A percentile compares a stretch with the other conserved stretches of the same genome.
Evolutionary conservation across 2,113 vertebrate genomes (phyloP).

Genomic region (Myotis davidii): DNA sequence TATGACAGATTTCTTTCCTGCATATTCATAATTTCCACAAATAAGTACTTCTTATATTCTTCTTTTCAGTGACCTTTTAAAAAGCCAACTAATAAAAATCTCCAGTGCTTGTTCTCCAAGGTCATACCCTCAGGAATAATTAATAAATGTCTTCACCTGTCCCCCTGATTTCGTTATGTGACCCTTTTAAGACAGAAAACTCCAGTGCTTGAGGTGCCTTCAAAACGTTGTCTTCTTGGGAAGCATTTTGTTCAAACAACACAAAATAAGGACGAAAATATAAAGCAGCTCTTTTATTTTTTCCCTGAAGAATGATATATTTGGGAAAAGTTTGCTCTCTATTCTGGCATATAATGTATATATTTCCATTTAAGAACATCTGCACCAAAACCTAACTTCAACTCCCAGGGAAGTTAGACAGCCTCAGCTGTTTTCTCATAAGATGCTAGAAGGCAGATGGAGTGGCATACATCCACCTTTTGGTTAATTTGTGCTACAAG

Average conservation of each 20-base stretch:
- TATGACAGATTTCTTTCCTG: neutral
- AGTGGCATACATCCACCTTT: neutral
- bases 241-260: neutral
- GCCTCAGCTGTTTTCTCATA: neutral
- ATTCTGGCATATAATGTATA: neutral
- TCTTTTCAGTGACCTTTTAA: neutral
- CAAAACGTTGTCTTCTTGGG: neutral
- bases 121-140: neutral
- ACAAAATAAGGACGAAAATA: constrained; percentile 27
- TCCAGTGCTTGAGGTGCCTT: neutral
- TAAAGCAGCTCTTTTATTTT: neutral
- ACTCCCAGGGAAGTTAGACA: neutral
- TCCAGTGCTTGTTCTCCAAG: neutral
- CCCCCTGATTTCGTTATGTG: neutral
- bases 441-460: neutral
- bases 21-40: neutral
- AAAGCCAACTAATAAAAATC: neutral
- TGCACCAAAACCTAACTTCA: neutral
- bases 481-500: constrained; percentile 6
- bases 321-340: neutral
- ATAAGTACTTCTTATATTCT: neutral
- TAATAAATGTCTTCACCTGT: neutral
- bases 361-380: constrained; percentile 8
- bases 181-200: constrained; percentile 25
- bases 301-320: neutral